Base-by-base conservation (phyloP, 2,888 invertebrate species). In the Alloplasta piceator region DNA sequence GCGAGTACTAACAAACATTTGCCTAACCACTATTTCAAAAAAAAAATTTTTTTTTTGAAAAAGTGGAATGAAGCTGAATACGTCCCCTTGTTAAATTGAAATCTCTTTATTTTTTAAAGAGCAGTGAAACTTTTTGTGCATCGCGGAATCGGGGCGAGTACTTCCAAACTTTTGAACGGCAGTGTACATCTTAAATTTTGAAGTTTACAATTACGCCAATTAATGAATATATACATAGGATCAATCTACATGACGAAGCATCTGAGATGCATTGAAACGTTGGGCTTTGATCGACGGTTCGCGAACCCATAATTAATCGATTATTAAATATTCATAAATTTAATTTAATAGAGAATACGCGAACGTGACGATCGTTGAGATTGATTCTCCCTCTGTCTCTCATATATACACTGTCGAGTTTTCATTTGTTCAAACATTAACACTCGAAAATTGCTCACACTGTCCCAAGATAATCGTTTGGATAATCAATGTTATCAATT, bases 401-500 rank as follows among this genome's bases (percentile, higher is more conserved):
- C 70, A 41, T 39, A 81, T 78, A 75, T 67, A 70, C 73, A 77
- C 64, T 52, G 46, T 50, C 73, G 38, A 64, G 52, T 71, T 43
- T 74, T 26, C 64, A 75, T 55, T 56, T 46, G 74, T 60, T 60
- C 61, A 12, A 41, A 70, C 64, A 52, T 60, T 26, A 26, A 26
- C 26, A 26, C 26, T 26, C 26, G 26, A 26, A 26, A 26, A 26
- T 26, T 26, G 26, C 26, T 26, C 56, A 78, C 67, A 56, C 26
- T 26, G 43, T 67, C 73, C 16, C 52, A 46, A 68, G 79, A 83
- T 83, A 80, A 83, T 83, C 81, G 81, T 58, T 61, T 60, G 61
- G 78, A 81, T 83, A 82, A 83, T 83, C 82, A 82, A 81, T 82
- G 82, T 82, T 78, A 80, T 82, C 85, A 82, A 73, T 80, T 26